phyloP scores from a whole-genome alignment of 2,797 vertebrate species.

The Dryobates pubescens region DNA sequence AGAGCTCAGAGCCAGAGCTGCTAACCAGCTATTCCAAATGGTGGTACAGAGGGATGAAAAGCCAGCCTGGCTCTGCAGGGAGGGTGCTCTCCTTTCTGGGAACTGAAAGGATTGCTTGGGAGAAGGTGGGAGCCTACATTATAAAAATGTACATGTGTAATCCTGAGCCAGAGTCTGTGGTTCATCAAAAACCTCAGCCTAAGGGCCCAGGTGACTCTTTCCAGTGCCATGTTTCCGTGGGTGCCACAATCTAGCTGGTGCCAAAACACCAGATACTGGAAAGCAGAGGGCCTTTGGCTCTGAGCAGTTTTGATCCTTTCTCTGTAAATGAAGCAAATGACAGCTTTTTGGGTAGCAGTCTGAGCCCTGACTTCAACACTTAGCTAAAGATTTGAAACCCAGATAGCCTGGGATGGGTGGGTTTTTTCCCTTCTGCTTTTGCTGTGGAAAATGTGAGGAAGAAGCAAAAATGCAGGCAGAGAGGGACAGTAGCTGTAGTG shows the following conservation, averaged over 20 bases:
- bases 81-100: rapidly evolving
- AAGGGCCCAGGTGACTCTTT: background rate
- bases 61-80: background rate
- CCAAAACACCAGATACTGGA: background rate
- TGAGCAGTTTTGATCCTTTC: background rate
- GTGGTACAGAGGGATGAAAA: rapidly evolving
- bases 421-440: background rate
- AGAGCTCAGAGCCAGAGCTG: background rate
- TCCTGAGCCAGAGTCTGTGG: background rate
- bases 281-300: background rate
- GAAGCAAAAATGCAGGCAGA: background rate
- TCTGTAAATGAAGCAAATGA: background rate
- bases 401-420: background rate
- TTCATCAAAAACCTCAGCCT: background rate
- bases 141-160: background rate
- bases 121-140: background rate
- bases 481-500: background rate
- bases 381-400: background rate
- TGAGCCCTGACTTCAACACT: background rate
- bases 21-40: background rate
- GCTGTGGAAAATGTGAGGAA: background rate
- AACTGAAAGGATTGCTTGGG: background rate
- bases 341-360: background rate
- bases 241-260: background rate
- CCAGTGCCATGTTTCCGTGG: background rate